Evolutionary conservation across 2,113 vertebrate genomes (phyloP).

Genomic region (Protobothrops flavoviridis): DNA sequence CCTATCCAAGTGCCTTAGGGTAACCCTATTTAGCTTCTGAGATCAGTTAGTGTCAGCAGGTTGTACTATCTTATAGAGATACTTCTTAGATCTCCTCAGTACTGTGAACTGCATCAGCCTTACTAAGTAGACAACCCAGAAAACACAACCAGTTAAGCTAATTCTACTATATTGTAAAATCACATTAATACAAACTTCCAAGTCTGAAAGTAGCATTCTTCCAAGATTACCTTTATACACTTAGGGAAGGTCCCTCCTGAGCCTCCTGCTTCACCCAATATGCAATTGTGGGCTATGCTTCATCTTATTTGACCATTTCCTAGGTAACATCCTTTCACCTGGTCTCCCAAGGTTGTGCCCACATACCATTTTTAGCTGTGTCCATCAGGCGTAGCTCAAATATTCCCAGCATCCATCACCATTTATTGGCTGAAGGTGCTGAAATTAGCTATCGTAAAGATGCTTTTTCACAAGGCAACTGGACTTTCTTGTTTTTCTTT

Average conservation of each 20-base stretch:
- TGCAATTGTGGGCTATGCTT: neutral
- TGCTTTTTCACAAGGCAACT: too few relatives aligned
- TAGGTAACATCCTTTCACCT: neutral
- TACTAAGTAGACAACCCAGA: neutral
- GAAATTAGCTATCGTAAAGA: neutral
- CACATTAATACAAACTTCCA: neutral
- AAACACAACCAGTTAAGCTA: neutral
- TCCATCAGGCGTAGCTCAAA: neutral
- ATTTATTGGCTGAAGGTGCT: neutral
- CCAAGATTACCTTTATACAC: neutral
- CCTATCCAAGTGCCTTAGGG: neutral
- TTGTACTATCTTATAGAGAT: neutral
- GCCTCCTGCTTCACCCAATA: neutral
- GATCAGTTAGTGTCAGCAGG: neutral
- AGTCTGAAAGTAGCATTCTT: neutral
- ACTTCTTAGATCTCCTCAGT: neutral
- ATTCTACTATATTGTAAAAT: neutral
- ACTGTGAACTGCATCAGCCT: neutral
- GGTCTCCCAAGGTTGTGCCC: neutral
- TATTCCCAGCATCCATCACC: neutral
- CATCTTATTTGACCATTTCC: neutral
- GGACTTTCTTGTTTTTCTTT: too few relatives aligned
- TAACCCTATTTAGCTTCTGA: neutral
- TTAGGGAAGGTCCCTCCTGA: neutral
- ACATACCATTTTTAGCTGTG: neutral